Conservation (phyloP, 2,888 invertebrate genomes). For the Plagodis dolabraria region DNA sequence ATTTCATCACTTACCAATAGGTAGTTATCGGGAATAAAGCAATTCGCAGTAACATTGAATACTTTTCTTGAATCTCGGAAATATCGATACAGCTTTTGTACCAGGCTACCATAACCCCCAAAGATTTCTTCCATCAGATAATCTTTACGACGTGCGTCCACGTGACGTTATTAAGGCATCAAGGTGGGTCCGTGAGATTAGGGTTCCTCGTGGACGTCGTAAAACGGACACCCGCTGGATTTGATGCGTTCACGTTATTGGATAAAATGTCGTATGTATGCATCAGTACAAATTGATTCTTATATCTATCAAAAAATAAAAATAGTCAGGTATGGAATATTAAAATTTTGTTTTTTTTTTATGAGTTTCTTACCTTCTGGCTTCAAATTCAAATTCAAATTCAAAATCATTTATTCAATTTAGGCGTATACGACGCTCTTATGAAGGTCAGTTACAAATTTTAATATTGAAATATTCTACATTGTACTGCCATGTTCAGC, state of each 20-base stretch:
- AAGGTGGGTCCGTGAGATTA: constrained; percentile 67
- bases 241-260: constrained; percentile 45
- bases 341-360: not conserved
- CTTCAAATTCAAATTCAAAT: too few relatives aligned
- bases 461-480: too few relatives aligned
- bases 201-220: constrained; percentile 54
- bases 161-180: constrained; percentile 68
- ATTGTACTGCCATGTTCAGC: too few relatives aligned
- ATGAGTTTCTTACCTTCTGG: not conserved
- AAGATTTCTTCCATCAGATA: constrained; percentile 40
- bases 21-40: too few relatives aligned
- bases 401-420: too few relatives aligned
- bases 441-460: too few relatives aligned
- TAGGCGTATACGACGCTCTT: too few relatives aligned
- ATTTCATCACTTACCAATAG: too few relatives aligned
- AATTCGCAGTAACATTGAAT: not conserved
- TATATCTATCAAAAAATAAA: too few relatives aligned
- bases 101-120: constrained; percentile 21
- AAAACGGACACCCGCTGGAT: constrained; percentile 65
- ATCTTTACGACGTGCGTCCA: constrained; percentile 56
- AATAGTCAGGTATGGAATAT: too few relatives aligned
- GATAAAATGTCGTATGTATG: constrained; percentile 40
- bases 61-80: not conserved
- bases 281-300: not conserved
- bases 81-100: not conserved